Conservation (phyloP, 2,888 invertebrate species). For the Boloria euphrosyne region DNA sequence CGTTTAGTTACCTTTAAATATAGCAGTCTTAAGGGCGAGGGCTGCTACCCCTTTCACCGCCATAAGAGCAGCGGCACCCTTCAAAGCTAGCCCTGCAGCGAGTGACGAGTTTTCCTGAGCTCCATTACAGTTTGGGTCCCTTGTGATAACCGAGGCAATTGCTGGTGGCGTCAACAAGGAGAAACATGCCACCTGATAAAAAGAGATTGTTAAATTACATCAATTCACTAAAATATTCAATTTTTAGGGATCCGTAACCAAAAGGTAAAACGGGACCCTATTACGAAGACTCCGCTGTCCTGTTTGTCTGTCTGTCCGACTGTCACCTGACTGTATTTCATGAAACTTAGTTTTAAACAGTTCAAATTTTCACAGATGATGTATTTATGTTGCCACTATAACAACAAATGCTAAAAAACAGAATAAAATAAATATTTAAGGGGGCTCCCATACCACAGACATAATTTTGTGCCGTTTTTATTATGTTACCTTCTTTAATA, state of each 20-base stretch:
- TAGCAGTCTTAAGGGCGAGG: slow-evolving; percentile 11
- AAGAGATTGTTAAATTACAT: background rate
- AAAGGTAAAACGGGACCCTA: too few species aligned
- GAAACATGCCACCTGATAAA: slow-evolving; percentile 54
- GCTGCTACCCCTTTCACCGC: slow-evolving; percentile 6
- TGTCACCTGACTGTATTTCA: too few species aligned
- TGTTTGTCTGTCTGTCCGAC: too few species aligned
- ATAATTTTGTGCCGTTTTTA: too few species aligned
- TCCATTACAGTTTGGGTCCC: slow-evolving; percentile 26
- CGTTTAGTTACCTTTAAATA: slow-evolving; percentile 2
- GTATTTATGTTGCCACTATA: too few species aligned
- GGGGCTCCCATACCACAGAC: too few species aligned
- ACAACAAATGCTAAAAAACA: too few species aligned
- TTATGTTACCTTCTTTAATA: too few species aligned
- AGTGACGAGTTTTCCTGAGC: background rate
- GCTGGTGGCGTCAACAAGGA: slow-evolving; percentile 50
- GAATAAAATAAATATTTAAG: too few species aligned
- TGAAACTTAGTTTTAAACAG: too few species aligned
- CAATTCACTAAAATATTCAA: background rate
- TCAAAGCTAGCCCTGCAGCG: slow-evolving; percentile 1
- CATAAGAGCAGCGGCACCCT: slow-evolving; percentile 9
- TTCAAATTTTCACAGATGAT: too few species aligned
- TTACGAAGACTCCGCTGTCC: too few species aligned
- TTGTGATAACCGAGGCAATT: slow-evolving; percentile 43
- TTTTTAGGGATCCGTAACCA: background rate